A percentile compares a stretch with the other conserved stretches of the same genome.
Conservation (phyloP, 2,888 invertebrate species). For the Parelbella ahira region DNA sequence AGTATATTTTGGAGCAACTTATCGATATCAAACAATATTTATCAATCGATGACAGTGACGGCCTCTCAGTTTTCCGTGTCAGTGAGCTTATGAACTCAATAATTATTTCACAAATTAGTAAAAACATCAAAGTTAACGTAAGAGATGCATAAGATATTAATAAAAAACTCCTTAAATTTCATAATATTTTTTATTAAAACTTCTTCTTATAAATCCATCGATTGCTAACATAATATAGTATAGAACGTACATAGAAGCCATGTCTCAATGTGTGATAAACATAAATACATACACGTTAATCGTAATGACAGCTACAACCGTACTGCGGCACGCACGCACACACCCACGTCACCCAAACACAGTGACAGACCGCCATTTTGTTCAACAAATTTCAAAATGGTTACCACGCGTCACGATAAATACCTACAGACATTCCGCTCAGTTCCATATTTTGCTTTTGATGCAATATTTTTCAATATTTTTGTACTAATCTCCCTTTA, state of each 20-base stretch:
- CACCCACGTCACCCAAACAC: constrained; percentile 36
- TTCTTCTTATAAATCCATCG: constrained; percentile 78
- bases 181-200: constrained; percentile 76
- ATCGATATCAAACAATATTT: too few relatives aligned
- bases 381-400: constrained; percentile 25
- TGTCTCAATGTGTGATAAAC: constrained; percentile 63
- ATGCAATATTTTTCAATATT: background rate
- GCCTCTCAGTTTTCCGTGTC: too few relatives aligned
- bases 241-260: constrained; percentile 75
- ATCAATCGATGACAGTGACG: too few relatives aligned
- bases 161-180: constrained; percentile 62
- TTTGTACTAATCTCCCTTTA: constrained; percentile 17
- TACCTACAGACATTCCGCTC: background rate
- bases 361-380: constrained; percentile 40
- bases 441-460: too few relatives aligned
- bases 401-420: constrained; percentile 8
- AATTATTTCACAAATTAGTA: too few relatives aligned
- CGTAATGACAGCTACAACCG: constrained; percentile 45
- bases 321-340: constrained; percentile 37
- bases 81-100: too few relatives aligned
- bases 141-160: too few relatives aligned
- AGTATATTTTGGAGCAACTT: too few relatives aligned
- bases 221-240: constrained; percentile 72
- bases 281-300: constrained; percentile 50
- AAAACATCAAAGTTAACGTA: too few relatives aligned